Base-by-base conservation (phyloP, 2,888 invertebrate genomes). In the Piscicola geometra region DNA sequence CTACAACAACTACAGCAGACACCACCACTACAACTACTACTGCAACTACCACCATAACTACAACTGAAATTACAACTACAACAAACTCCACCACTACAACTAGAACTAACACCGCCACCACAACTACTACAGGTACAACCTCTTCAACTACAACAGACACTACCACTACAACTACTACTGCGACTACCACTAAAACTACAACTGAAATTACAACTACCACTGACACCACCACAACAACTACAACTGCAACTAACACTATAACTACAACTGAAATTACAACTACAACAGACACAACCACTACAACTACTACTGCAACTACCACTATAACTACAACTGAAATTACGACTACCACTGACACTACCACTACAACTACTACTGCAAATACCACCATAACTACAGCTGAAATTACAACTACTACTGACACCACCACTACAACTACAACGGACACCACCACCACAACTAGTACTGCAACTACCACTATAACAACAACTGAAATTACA, bases 261-360 rank as follows among this genome's bases (percentile, higher is more conserved):
- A n/a, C n/a, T n/a, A n/a, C n/a, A n/a, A n/a, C n/a, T n/a, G n/a
- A n/a, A n/a, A n/a, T n/a, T n/a, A n/a, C n/a, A n/a, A n/a, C n/a
- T n/a, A n/a, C n/a, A n/a, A n/a, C n/a, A n/a, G n/a, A n/a, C n/a
- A 52, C 72, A 28, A 25, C 73, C 9, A 52, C 73, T 52, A 36
- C 33, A 32, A 28, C 73, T 52, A 3, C 56, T 12, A 15, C 47
- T 25, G n/a, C n/a, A n/a, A n/a, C n/a, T n/a, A n/a, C n/a, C n/a
- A 28, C n/a, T n/a, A 9, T 5, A 41, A 25, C 50, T 18, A 21
- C 47, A 50, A 71, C 47, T 18, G 25, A 21, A 25, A 2, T 28
- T 18, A 71, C 50, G 3, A 21, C 71, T 5, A 41, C 3, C 2
- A 30, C 25, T 18, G 15, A 36, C 12, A 47, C 36, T 18, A 41